These are phyloP conservation scores for Etheostoma perlongum DNA, from an alignment of 2,797 vertebrate genomes.

Conservation along the genomic window DNA sequence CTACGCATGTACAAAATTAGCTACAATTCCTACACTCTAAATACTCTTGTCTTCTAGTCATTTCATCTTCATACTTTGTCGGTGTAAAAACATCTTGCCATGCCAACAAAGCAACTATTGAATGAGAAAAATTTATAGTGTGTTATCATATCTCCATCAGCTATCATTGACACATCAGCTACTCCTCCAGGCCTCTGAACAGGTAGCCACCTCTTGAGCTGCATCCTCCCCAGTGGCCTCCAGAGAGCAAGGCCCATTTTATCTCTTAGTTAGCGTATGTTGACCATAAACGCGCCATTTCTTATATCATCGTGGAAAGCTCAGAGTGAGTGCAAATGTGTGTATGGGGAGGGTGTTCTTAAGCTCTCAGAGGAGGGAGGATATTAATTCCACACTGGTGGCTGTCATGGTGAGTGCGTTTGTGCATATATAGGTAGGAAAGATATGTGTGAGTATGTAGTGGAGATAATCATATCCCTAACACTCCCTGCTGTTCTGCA, in stretches of 20 bases:
- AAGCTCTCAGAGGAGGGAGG: constrained; percentile 70
- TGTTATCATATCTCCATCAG: constrained; percentile 27
- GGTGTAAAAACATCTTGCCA: background rate
- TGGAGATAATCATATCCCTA: constrained; percentile 65
- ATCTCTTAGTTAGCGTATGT: constrained; percentile 48
- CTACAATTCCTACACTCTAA: background rate
- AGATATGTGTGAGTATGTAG: constrained; percentile 23
- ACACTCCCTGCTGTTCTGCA: constrained; percentile 68
- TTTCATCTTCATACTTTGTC: background rate
- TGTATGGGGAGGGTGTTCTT: constrained; percentile 34
- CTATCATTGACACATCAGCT: constrained; percentile 27
- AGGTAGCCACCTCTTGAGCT: constrained; percentile 59
- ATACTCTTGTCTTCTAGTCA: background rate
- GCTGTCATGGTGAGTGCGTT: constrained; percentile 52
- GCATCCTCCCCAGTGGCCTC: constrained; percentile 25
- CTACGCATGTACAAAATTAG: background rate
- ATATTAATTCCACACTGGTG: constrained; percentile 72
- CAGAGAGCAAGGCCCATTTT: constrained; percentile 38
- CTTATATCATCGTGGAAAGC: constrained; percentile 50
- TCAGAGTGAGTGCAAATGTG: constrained; percentile 25
- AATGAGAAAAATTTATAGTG: constrained; percentile 12
- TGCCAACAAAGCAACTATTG: constrained; percentile 7
- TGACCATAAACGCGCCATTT: constrained; percentile 54
- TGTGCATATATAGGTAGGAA: constrained; percentile 33
- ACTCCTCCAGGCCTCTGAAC: constrained; percentile 41